phyloP scores from a whole-genome alignment of 2,797 vertebrate genomes.

The Botia almorhae region DNA sequence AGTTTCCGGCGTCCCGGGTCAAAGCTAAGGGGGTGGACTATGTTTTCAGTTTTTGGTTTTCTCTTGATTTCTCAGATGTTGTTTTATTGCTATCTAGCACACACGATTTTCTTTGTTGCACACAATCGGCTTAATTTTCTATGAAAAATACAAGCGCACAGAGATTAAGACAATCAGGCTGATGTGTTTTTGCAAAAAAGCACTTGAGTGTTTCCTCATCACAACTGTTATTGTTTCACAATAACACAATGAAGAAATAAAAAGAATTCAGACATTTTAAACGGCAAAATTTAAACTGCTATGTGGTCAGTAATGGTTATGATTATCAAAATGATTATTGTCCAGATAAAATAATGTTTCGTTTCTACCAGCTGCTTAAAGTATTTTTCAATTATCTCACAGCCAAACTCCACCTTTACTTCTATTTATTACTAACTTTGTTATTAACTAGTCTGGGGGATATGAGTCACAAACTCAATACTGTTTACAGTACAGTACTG shows the following conservation, averaged over 20 bases:
- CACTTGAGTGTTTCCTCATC: not conserved
- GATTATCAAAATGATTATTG: not conserved
- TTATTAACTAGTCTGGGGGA: too few species aligned
- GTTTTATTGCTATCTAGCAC: slow-evolving; percentile 1
- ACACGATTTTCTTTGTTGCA: slow-evolving; percentile 7
- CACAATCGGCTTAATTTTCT: slow-evolving; percentile 46
- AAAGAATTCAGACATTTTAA: not conserved
- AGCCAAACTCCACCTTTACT: too few species aligned
- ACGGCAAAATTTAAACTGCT: not conserved
- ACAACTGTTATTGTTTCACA: slow-evolving; percentile 6
- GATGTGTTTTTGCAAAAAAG: slow-evolving; percentile 37
- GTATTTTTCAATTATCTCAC: too few species aligned
- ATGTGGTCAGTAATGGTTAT: not conserved
- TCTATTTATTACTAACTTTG: too few species aligned
- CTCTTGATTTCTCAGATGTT: slow-evolving; percentile 7
- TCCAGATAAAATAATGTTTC: not conserved
- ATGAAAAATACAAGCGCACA: not conserved
- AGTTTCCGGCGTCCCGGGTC: slow-evolving; percentile 16
- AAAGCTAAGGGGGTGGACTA: not conserved
- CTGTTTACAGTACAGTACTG: too few species aligned
- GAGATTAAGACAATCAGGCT: slow-evolving; percentile 19
- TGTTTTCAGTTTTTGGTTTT: slow-evolving; percentile 26
- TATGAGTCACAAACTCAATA: too few species aligned
- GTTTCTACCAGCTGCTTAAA: too few species aligned
- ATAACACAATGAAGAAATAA: not conserved